phyloP scores from a whole-genome alignment of 2,797 vertebrate species.

The Lateolabrax maculatus region DNA sequence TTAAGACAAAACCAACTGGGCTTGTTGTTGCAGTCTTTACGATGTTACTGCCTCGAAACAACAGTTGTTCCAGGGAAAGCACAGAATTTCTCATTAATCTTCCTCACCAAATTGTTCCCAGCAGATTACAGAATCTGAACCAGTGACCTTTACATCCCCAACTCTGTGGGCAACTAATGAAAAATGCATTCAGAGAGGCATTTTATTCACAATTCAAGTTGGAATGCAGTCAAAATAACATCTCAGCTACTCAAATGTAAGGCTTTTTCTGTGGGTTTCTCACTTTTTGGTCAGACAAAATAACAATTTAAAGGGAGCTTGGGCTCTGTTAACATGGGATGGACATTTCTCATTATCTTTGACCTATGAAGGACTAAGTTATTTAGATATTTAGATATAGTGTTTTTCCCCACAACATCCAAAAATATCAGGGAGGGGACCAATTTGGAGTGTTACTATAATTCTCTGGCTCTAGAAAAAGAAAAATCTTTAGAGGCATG shows the following conservation, averaged over 20 bases:
- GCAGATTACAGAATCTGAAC: conserved; percentile 5
- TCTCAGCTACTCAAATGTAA: background rate
- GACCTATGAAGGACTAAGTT: background rate
- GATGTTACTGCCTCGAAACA: background rate
- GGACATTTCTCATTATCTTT: background rate
- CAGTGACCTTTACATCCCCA: conserved; percentile 28
- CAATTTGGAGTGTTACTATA: background rate
- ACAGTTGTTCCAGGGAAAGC: background rate
- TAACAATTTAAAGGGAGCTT: background rate
- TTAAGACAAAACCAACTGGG: background rate
- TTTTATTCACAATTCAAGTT: conserved; percentile 8
- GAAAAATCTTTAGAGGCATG: background rate
- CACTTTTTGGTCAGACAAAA: background rate
- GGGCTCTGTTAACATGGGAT: background rate
- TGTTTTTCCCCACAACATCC: too few species aligned
- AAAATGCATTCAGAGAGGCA: background rate
- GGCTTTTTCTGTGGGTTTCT: background rate
- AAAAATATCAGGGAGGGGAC: background rate
- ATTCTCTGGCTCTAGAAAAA: background rate
- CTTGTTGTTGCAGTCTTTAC: background rate
- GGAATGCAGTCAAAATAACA: conserved; percentile 5
- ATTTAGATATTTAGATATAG: background rate
- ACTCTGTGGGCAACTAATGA: conserved; percentile 9
- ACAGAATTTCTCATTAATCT: conserved; percentile 3
- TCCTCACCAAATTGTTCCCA: background rate